Percentiles rank a stretch among this genome's conserved stretches.
These are phyloP conservation scores for Nephrotoma guestfalica DNA, from an alignment of 2,888 invertebrate species.

Conservation along the genomic window DNA sequence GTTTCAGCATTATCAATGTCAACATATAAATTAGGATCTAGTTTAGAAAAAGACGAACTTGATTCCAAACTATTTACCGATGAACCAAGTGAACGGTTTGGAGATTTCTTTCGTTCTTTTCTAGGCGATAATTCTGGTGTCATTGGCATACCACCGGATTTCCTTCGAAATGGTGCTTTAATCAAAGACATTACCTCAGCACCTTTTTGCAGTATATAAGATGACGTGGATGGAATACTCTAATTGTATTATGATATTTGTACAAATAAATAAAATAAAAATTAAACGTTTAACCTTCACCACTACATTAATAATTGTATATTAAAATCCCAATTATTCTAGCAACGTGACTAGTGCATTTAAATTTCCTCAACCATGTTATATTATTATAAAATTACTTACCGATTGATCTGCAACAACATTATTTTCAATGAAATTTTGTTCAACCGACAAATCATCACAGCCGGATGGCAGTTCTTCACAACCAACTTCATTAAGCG, in stretches of 20 bases:
- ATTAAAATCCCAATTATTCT: not conserved
- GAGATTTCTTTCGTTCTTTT: constrained; percentile 10
- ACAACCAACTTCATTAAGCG: constrained; percentile 75
- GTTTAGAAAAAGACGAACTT: constrained; percentile 1
- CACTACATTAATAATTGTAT: not conserved
- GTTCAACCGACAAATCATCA: constrained; percentile 47
- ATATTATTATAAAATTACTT: constrained; percentile 12
- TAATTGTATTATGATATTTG: not conserved
- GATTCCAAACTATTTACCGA: constrained; percentile 27
- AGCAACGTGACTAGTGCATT: not conserved
- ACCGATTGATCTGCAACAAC: constrained; percentile 47
- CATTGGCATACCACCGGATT: constrained; percentile 21
- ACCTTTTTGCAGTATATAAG: constrained; percentile 21
- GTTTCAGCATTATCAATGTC: constrained; percentile 5
- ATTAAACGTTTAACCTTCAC: not conserved
- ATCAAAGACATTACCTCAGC: constrained; percentile 29
- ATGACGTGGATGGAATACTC: not conserved
- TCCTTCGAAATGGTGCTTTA: constrained; percentile 23
- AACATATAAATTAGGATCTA: constrained; percentile 1
- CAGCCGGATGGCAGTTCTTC: constrained; percentile 78
- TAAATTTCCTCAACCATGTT: not conserved
- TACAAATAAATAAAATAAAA: not conserved
- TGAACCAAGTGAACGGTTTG: constrained; percentile 26
- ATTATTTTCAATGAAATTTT: constrained; percentile 42
- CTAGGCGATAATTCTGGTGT: constrained; percentile 24